A percentile compares a stretch with the other conserved stretches of the same genome.
These are phyloP conservation scores for Tenthredo mesomela DNA, from an alignment of 2,888 invertebrate species.

Conservation along the genomic window DNA sequence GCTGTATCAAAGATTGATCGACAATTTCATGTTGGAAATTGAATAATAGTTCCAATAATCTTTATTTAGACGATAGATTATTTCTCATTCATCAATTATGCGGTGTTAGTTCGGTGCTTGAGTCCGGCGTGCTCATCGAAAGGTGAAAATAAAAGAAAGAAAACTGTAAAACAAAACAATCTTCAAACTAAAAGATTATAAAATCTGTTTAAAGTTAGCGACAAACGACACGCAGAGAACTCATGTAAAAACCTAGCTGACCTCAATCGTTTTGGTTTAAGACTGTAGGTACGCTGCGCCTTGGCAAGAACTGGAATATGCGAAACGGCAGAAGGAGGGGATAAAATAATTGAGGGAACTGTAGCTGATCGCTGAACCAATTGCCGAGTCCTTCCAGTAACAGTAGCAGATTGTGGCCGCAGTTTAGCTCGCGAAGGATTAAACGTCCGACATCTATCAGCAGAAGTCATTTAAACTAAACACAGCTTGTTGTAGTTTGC, in stretches of 20 bases:
- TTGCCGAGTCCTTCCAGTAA: slow-evolving; percentile 67
- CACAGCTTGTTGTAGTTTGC: slow-evolving; percentile 73
- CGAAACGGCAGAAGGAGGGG: slow-evolving; percentile 68
- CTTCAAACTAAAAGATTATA: not conserved
- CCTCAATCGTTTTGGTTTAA: slow-evolving; percentile 76
- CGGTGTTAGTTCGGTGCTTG: slow-evolving; percentile 29
- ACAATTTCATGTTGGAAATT: not conserved
- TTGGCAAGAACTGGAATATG: slow-evolving; percentile 72
- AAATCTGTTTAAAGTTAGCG: slow-evolving; percentile 62
- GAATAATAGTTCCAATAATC: not conserved
- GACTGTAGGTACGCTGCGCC: slow-evolving; percentile 74
- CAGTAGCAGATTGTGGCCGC: slow-evolving; percentile 67
- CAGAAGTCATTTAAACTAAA: slow-evolving; percentile 39
- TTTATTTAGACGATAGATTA: slow-evolving; percentile 5
- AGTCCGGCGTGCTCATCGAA: slow-evolving; percentile 3
- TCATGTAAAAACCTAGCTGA: slow-evolving; percentile 67
- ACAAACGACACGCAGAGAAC: slow-evolving; percentile 64
- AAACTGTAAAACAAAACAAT: not conserved
- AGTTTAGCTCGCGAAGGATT: slow-evolving; percentile 74
- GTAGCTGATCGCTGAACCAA: slow-evolving; percentile 74
- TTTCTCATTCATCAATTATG: not conserved
- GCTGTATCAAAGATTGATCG: not conserved
- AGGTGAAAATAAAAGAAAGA: not conserved
- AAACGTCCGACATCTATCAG: slow-evolving; percentile 74
- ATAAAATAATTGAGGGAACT: slow-evolving; percentile 71